Evolutionary conservation across 2,797 vertebrate species (phyloP), one percentile per base, ranked within the genome.

Genomic region (Poeciliopsis paucimaculata): DNA sequence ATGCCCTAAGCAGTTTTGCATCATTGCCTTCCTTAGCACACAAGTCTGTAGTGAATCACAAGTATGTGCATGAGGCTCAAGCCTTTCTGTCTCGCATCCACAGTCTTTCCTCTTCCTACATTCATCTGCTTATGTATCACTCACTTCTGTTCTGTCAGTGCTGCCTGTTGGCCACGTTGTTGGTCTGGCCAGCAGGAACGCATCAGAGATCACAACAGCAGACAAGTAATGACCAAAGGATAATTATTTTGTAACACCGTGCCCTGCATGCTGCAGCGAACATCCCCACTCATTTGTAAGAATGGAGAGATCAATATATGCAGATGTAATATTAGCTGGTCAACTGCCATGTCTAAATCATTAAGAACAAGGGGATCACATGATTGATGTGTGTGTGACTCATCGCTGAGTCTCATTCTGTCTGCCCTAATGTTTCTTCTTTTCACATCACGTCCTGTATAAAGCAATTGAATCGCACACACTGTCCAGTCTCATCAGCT

Each of bases 41-140:
- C 84, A 84, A 83, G 87, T 84, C 75, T 77, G 75, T 92, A 92
- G 93, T 94, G 87, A 94, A 95, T 93, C 88, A 90, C 80, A 88
- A 82, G 72, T 78, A 79, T 83, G 84, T 80, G 74, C 68, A 82
- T 79, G 84, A 83, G 85, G 79, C 36, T 84, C 82, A 66, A 79
- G 76, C 62, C 36, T 73, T 43, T 57, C 26, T 31, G 75, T 53
- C 36, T 77, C 83, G 41, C 70, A 77, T 84, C 75, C 81, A 64
- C 78, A 82, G 51, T n/a, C 43, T 49, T 74, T 53, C 26, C 9
- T 80, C 72, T 77, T 68, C 9, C 80, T 76, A 60, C 39, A 20
- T 73, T 73, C 68, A 76, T 75, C 75, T 66, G 66, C 71, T 68
- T 28, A 15, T 64, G 71, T 75, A 79, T 86, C 55, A 39, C 78